A percentile compares a stretch with the other conserved stretches of the same genome.
Conservation (phyloP, 2,113 vertebrate species). For the Lamprotornis superbus region DNA sequence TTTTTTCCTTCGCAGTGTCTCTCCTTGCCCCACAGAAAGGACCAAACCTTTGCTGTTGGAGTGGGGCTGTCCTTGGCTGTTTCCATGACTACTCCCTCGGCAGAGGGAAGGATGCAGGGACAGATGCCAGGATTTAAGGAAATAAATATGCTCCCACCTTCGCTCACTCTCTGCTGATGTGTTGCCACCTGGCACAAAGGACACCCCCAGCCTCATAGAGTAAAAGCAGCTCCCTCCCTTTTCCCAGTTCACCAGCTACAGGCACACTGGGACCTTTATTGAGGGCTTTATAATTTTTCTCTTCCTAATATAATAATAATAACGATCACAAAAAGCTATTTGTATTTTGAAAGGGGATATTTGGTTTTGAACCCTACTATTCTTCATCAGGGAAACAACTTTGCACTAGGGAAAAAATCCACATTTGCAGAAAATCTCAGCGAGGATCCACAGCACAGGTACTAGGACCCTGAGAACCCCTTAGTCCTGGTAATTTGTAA, state of each 20-base stretch:
- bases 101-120: neutral
- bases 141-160: slow-evolving; percentile 40
- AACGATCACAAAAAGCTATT: neutral
- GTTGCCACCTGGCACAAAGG: neutral
- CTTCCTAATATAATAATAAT: neutral
- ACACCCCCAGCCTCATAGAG: neutral
- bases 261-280: neutral
- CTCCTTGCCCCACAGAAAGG: neutral
- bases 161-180: neutral
- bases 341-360: neutral
- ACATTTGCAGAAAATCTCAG: neutral
- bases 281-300: neutral
- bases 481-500: neutral
- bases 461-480: neutral
- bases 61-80: slow-evolving; percentile 43
- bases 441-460: neutral
- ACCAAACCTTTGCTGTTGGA: slow-evolving; percentile 11
- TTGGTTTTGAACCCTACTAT: neutral
- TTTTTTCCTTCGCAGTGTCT: neutral
- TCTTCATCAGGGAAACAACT: neutral
- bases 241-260: neutral
- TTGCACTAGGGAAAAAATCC: neutral
- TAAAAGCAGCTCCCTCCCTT: neutral
- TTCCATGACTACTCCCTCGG: slow-evolving; percentile 53
- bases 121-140: slow-evolving; percentile 5